These are phyloP conservation scores for Limenitis arthemis DNA, from an alignment of 2,888 invertebrate species.

Conservation along the genomic window DNA sequence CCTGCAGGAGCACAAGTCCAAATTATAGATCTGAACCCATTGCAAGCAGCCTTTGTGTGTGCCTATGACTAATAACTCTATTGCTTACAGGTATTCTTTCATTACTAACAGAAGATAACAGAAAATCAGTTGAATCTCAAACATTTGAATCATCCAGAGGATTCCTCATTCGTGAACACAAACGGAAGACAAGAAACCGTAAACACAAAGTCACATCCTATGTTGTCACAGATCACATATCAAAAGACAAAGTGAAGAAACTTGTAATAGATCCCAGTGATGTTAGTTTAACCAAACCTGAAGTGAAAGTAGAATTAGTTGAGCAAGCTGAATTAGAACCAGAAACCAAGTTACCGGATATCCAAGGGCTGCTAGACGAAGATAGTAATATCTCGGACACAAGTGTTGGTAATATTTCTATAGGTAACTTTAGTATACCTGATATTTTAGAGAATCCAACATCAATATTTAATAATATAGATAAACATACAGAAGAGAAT, in stretches of 20 bases:
- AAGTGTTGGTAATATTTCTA: constrained; percentile 36
- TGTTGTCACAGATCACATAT: constrained; percentile 34
- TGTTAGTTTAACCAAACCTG: constrained; percentile 13
- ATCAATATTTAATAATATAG: constrained; percentile 23
- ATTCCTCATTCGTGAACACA: constrained; percentile 22
- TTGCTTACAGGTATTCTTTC: constrained; percentile 32
- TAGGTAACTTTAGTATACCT: constrained; percentile 27
- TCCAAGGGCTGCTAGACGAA: constrained; percentile 30
- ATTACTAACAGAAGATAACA: constrained; percentile 31
- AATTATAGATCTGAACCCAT: too few species aligned
- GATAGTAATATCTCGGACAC: constrained; percentile 37
- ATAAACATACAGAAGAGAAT: constrained; percentile 23
- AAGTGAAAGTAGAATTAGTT: background rate
- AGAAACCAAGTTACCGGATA: constrained; percentile 22
- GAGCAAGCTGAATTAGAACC: background rate
- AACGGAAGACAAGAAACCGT: constrained; percentile 24
- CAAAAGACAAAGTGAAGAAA: constrained; percentile 22
- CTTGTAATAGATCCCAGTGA: constrained; percentile 34
- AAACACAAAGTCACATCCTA: constrained; percentile 34
- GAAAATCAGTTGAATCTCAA: constrained; percentile 27
- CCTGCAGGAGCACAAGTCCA: too few species aligned
- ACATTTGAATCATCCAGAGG: constrained; percentile 34
- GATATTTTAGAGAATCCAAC: constrained; percentile 28
- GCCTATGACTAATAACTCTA: too few species aligned
- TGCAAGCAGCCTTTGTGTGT: too few species aligned